phyloP scores from a whole-genome alignment of 2,113 vertebrate genomes.

The Pagrus major region DNA sequence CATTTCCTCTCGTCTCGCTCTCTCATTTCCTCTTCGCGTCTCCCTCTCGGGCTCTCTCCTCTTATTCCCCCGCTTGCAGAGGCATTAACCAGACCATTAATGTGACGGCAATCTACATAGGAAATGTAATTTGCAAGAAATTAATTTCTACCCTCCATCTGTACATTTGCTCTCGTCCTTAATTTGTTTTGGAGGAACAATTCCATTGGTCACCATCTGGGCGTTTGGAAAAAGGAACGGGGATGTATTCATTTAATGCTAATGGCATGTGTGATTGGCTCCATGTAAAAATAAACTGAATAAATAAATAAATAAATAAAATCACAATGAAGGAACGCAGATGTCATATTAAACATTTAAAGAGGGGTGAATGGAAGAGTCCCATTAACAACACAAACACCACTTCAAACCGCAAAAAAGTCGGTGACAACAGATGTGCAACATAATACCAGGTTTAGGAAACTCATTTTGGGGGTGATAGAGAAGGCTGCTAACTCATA shows the following conservation, averaged over 20 bases:
- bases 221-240: constrained; percentile 39
- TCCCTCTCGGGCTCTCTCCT: constrained; percentile 51
- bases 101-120: constrained; percentile 82
- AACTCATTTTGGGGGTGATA: constrained; percentile 63
- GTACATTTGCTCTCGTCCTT: constrained; percentile 80
- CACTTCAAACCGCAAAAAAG: constrained; percentile 51
- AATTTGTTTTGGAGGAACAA: constrained; percentile 81
- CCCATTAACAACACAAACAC: constrained; percentile 63
- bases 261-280: constrained; percentile 65
- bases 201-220: constrained; percentile 82
- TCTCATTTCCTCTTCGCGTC: constrained; percentile 57
- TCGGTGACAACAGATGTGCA: constrained; percentile 67
- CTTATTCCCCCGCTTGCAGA: constrained; percentile 71
- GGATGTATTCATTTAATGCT: constrained; percentile 70
- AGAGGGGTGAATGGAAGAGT: constrained; percentile 53
- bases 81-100: constrained; percentile 82
- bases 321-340: constrained; percentile 55
- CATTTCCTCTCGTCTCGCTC: constrained; percentile 54
- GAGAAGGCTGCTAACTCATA: constrained; percentile 51
- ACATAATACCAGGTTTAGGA: constrained; percentile 70
- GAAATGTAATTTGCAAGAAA: constrained; percentile 85
- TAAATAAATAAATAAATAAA: constrained; percentile 38
- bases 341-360: constrained; percentile 74
- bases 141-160: constrained; percentile 85
- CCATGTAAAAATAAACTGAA: constrained; percentile 43